Evolutionary conservation across 2,113 vertebrate genomes (phyloP), one percentile per base, ranked within the genome.

Genomic region (Tachysurus fulvidraco): DNA sequence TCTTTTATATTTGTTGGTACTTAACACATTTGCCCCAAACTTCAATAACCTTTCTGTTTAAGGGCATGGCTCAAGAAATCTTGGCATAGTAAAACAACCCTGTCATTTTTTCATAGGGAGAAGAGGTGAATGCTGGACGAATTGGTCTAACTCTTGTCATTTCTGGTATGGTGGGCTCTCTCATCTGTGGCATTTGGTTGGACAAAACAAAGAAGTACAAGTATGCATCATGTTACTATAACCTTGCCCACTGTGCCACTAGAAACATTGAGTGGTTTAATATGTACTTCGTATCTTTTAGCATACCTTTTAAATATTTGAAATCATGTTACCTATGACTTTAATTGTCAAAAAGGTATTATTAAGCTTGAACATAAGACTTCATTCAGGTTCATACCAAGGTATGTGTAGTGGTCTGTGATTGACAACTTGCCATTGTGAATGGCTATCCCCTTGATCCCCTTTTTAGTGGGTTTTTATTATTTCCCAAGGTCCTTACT

Each of bases 131-230:
- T 88, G 98, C 97, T 94, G 98, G 98, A 86, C 96, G 97, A 91
- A 99, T 99, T 62, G 98, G 98, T 71, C 94, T 99, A 91, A 99
- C 97, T 78, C 96, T 99, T 65, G 55, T 99, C 86, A 91, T 98
- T 6, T 93, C 97, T 1, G 98, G 98, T 69, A 98, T 99, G 96
- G 89, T 86, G 52, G 98, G 98, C 23, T 97, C 98, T 21, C 93
- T 99, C 88, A 93, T 99, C 91, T 96, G 96, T 41, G 98, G 98
- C 83, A 91, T 99, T 92, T 99, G 98, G 97, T 94, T 99, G 93
- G 98, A 99, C 93, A 97, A 93, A 93, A 97, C 97, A 83, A 99
- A 98, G 95, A 96, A 96, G 17, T 99, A 98, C 95, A 99, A 97
- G 98, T 99, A 95, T 96, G 96, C 77, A 41, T 67, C 12, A 52